These are phyloP conservation scores for Drosophila diplacantha DNA, from an alignment of 2,888 invertebrate genomes.

Conservation along the genomic window DNA sequence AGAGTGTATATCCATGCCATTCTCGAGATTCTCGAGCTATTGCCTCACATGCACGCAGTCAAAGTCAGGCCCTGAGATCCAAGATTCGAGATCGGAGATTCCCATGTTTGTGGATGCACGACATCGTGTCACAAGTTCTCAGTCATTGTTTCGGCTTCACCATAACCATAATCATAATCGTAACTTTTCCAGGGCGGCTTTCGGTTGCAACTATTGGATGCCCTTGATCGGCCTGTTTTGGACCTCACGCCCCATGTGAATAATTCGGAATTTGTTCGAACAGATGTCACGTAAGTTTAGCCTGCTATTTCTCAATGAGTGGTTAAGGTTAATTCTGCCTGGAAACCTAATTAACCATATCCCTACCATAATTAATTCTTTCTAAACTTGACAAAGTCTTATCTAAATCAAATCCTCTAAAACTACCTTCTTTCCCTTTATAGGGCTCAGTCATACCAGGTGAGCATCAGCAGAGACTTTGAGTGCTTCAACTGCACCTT, in stretches of 20 bases:
- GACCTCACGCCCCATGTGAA: slow-evolving; percentile 90
- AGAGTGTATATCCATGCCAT: slow-evolving; percentile 10
- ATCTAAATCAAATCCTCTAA: neutral
- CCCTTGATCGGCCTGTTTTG: slow-evolving; percentile 88
- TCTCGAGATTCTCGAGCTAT: slow-evolving; percentile 48
- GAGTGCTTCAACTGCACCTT: slow-evolving; percentile 93
- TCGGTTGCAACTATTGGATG: slow-evolving; percentile 90
- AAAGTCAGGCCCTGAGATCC: slow-evolving; percentile 44
- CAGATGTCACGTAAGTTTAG: slow-evolving; percentile 90
- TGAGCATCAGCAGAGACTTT: slow-evolving; percentile 89
- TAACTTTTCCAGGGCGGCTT: slow-evolving; percentile 89
- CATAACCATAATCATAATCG: slow-evolving; percentile 27
- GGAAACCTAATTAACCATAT: neutral
- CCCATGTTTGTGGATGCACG: slow-evolving; percentile 55
- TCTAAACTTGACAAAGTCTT: neutral
- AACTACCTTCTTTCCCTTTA: slow-evolving; percentile 36
- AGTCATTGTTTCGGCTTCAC: slow-evolving; percentile 56
- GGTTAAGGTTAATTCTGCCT: neutral
- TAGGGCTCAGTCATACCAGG: slow-evolving; percentile 90
- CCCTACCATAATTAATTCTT: neutral
- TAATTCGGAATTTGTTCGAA: slow-evolving; percentile 88
- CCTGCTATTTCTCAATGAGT: neutral
- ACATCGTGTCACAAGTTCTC: slow-evolving; percentile 62
- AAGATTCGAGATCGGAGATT: slow-evolving; percentile 46
- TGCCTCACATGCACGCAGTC: slow-evolving; percentile 62